Evolutionary conservation across 2,888 invertebrate species (phyloP), one percentile per base, ranked within the genome.

Genomic region (Torymus tubicola): DNA sequence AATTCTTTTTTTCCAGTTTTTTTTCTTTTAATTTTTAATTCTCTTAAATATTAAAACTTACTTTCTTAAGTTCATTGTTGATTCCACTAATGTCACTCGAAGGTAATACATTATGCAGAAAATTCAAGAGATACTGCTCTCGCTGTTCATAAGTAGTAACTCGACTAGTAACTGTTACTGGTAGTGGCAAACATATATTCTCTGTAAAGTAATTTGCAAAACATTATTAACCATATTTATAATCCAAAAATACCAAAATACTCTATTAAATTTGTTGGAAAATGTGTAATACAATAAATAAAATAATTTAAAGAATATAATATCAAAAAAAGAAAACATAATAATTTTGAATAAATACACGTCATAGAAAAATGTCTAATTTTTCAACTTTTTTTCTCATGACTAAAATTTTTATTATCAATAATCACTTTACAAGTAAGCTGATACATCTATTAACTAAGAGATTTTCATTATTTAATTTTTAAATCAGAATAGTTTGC

Each of bases 1-100:
- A 76, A 31, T 70, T 72, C 57, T 52, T 76, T 31, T 70, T 60
- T 52, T 12, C 60, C 57, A 50, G 53, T 76, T 77, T 50, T 61
- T 10, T 72, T 52, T 68, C n/a, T n/a, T n/a, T n/a, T n/a, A n/a
- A 64, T 69, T 64, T 57, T 58, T 81, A 55, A 65, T 31, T 31
- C 31, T 31, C 8, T 0, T 31, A 69, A 80, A 50, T n/a, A 14
- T 81, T 81, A 72, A 31, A 31, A 72, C 55, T 71, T 82, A 90
- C 90, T 85, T 88, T 92, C 85, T 88, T 88, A n/a, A 92, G 83
- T 84, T 90, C 90, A 50, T 87, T 84, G 2, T 85, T 74, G 58
- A 91, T 86, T 18, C 84, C 83, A 65, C 85, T 84, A 16, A 81
- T 70, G 78, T 91, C 91, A 0, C 87, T 86, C 0, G 84, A 58